Evolutionary conservation across 2,113 vertebrate species (phyloP).

Genomic region (Neoarius graeffei): DNA sequence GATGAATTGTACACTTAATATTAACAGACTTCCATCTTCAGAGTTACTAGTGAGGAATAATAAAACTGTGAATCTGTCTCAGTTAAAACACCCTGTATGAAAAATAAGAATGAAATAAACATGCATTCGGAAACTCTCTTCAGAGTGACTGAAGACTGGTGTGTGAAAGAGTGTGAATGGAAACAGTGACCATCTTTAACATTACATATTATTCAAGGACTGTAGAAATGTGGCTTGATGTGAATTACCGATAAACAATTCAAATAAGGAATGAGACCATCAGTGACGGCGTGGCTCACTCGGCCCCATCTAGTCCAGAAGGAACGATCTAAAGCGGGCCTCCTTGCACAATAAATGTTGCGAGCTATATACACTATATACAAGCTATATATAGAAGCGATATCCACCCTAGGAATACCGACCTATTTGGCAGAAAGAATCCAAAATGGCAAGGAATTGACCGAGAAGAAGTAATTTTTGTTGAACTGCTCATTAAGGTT

Average conservation of each 20-base stretch:
- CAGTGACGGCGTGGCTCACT: no score
- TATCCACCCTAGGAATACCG: no score
- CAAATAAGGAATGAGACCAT: neutral
- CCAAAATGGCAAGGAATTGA: no score
- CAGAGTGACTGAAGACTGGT: neutral
- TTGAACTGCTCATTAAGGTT: no score
- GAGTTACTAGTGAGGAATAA: neutral
- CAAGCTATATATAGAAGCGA: no score
- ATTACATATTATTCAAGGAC: neutral
- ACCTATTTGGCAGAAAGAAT: no score
- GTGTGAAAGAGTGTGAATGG: no score
- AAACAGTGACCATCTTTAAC: neutral
- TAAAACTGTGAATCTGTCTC: neutral
- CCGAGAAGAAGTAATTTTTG: no score
- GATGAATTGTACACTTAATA: neutral
- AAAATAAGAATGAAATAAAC: neutral
- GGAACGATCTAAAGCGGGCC: no score
- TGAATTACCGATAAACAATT: neutral
- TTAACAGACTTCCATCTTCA: neutral
- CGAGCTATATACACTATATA: no score
- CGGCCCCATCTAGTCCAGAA: no score
- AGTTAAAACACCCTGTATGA: neutral
- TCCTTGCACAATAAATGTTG: no score
- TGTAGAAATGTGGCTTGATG: neutral
- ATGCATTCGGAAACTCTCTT: neutral